Evolutionary conservation across 53 echinoderm and acorn worm species (phyloP).

Genomic region (Glandiceps talaboti): DNA sequence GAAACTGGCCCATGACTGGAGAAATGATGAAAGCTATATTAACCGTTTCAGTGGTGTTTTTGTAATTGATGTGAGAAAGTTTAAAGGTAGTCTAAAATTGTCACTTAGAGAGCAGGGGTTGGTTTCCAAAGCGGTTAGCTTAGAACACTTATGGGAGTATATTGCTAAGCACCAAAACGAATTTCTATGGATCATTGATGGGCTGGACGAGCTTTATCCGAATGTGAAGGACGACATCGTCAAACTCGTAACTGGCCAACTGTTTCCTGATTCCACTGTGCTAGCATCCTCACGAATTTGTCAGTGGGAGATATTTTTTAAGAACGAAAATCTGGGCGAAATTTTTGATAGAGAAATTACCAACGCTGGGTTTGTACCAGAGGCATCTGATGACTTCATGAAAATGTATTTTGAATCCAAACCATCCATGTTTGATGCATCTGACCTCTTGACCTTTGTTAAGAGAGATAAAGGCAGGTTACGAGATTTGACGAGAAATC

Average conservation of each 20-base stretch:
- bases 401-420: background rate
- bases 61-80: background rate
- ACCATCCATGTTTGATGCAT: background rate
- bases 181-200: background rate
- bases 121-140: background rate
- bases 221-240: background rate
- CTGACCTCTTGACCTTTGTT: background rate
- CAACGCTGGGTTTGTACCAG: background rate
- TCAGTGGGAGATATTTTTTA: background rate
- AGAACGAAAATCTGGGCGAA: background rate
- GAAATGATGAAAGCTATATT: background rate
- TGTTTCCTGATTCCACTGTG: background rate
- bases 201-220: background rate
- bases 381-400: background rate
- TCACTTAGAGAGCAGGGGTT: background rate
- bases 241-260: background rate
- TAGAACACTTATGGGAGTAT: background rate
- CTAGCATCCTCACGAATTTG: background rate
- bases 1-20: background rate
- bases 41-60: background rate
- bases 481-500: background rate
- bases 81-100: background rate
- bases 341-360: background rate
- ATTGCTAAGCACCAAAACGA: background rate
- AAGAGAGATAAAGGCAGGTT: background rate